phyloP scores from a whole-genome alignment of 2,797 vertebrate species.

The Macropus fuliginosus region DNA sequence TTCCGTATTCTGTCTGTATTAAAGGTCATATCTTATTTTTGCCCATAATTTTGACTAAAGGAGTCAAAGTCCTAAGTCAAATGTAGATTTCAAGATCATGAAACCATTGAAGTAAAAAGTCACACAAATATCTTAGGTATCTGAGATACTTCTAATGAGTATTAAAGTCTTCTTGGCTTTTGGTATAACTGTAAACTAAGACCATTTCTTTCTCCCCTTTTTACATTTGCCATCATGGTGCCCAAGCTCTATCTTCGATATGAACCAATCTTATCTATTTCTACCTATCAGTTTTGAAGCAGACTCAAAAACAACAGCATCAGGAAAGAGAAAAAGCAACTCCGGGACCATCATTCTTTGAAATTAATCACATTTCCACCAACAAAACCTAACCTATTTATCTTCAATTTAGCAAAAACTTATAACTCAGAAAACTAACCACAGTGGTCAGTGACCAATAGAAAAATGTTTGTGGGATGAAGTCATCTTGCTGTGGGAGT shows the following conservation, averaged over 20 bases:
- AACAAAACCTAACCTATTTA: slow-evolving; percentile 7
- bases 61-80: not conserved
- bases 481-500: slow-evolving; percentile 37
- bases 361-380: not conserved
- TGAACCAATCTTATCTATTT: not conserved
- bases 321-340: not conserved
- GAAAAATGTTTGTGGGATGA: slow-evolving; percentile 10
- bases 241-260: not conserved
- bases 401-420: not conserved
- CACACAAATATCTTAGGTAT: not conserved
- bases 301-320: not conserved
- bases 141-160: not conserved
- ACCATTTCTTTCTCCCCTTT: not conserved
- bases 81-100: not conserved
- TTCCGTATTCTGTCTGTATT: not conserved
- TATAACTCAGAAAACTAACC: not conserved
- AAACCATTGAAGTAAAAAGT: not conserved
- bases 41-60: not conserved
- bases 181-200: not conserved
- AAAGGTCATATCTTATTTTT: not conserved
- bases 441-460: not conserved
- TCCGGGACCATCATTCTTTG: not conserved
- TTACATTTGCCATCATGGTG: not conserved
- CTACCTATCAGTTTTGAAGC: slow-evolving; percentile 12
- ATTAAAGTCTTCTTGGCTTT: not conserved